These are phyloP conservation scores for Drosophila robusta DNA, from an alignment of 2,888 invertebrate genomes.

Conservation along the genomic window DNA sequence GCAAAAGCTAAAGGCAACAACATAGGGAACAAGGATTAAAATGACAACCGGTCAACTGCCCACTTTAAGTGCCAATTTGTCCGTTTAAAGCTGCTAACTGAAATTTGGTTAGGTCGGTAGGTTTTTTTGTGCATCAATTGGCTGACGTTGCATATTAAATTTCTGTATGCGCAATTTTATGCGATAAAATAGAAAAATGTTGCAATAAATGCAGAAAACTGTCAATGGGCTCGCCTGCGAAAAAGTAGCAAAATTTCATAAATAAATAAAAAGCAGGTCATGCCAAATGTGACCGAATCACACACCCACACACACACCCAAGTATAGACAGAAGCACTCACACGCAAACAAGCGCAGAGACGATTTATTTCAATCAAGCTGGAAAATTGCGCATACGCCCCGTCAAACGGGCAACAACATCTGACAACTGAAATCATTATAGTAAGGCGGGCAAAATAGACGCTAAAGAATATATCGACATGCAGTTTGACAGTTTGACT, in stretches of 20 bases:
- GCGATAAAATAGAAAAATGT: constrained; percentile 14
- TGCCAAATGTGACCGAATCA: constrained; percentile 50
- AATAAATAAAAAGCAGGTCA: constrained; percentile 64
- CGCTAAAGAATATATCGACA: constrained; percentile 75
- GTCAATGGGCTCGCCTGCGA: constrained; percentile 56
- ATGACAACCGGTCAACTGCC: constrained; percentile 29
- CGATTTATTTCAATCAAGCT: constrained; percentile 72
- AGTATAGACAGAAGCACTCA: constrained; percentile 14
- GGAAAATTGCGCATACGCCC: constrained; percentile 70
- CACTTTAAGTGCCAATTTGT: constrained; percentile 27
- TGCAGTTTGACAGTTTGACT: constrained; percentile 76
- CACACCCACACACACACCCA: constrained; percentile 2
- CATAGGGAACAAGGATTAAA: constrained; percentile 13
- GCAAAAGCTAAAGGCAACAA: constrained; percentile 11
- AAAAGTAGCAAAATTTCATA: constrained; percentile 62
- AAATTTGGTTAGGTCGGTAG: constrained; percentile 6
- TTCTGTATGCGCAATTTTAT: not conserved
- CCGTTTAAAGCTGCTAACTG: constrained; percentile 11
- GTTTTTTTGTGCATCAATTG: not conserved
- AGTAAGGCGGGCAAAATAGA: constrained; percentile 60
- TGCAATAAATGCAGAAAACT: constrained; percentile 50
- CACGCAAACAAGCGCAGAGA: constrained; percentile 21
- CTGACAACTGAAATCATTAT: constrained; percentile 73
- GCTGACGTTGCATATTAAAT: not conserved
- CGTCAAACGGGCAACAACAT: constrained; percentile 48